phyloP scores from a whole-genome alignment of 2,797 vertebrate genomes.

The Myripristis jacobus region DNA sequence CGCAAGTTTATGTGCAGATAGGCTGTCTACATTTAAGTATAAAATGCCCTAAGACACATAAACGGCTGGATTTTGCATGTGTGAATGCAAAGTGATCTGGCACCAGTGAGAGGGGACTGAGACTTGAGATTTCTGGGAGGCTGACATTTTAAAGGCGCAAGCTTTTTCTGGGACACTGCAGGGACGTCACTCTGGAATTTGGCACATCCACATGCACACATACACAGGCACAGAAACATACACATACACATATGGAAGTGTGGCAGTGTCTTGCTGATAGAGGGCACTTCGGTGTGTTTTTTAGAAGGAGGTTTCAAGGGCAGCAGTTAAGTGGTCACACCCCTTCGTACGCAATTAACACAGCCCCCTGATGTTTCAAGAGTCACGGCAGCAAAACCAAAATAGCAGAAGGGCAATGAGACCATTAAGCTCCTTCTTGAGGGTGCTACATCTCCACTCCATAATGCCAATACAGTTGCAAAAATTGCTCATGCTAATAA shows the following conservation, averaged over 20 bases:
- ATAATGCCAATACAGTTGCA: background rate
- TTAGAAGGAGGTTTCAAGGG: constrained; percentile 4
- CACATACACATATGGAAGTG: background rate
- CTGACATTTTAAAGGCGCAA: too few relatives aligned
- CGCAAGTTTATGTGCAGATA: too few relatives aligned
- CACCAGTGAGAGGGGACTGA: background rate
- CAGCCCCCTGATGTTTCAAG: constrained; percentile 5
- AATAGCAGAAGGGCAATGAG: constrained; percentile 3
- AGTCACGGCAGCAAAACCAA: constrained; percentile 2
- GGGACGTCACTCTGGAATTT: background rate
- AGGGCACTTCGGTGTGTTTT: background rate
- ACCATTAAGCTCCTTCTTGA: background rate
- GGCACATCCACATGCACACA: background rate
- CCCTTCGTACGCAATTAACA: constrained; percentile 28
- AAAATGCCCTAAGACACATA: too few relatives aligned
- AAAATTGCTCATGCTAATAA: too few relatives aligned
- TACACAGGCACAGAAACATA: background rate
- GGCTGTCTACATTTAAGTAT: too few relatives aligned
- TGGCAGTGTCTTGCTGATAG: background rate
- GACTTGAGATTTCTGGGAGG: background rate
- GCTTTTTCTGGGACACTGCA: too few relatives aligned
- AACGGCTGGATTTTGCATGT: background rate
- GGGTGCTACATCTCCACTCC: background rate
- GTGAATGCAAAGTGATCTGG: background rate
- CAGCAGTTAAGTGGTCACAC: background rate